A percentile compares a stretch with the other conserved stretches of the same genome.
Evolutionary conservation across 2,888 invertebrate species (phyloP).

Genomic region (Chromoteleia sp.): DNA sequence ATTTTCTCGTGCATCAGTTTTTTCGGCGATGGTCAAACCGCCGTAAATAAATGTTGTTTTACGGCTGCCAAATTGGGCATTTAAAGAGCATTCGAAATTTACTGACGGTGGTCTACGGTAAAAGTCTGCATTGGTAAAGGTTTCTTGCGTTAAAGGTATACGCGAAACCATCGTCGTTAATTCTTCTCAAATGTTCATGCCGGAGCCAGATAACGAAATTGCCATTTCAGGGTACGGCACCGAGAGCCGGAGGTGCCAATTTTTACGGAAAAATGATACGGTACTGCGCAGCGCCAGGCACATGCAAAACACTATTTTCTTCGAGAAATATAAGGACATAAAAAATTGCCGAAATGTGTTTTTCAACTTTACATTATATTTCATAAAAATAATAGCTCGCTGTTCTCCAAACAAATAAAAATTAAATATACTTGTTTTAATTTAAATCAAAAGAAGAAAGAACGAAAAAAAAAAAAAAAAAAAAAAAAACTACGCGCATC

Average conservation of each 20-base stretch:
- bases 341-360: slow-evolving; percentile 3
- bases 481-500: too few relatives aligned
- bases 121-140: slow-evolving; percentile 54
- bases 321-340: slow-evolving; percentile 3
- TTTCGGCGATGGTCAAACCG: slow-evolving; percentile 79
- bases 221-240: slow-evolving; percentile 71
- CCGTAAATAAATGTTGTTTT: slow-evolving; percentile 84
- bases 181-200: slow-evolving; percentile 70
- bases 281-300: slow-evolving; percentile 73
- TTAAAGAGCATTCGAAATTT: slow-evolving; percentile 81
- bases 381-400: not conserved
- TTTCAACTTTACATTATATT: not conserved
- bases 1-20: slow-evolving; percentile 79
- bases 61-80: slow-evolving; percentile 84
- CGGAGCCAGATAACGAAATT: slow-evolving; percentile 75
- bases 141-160: slow-evolving; percentile 50
- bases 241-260: slow-evolving; percentile 75
- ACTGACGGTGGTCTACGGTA: slow-evolving; percentile 72
- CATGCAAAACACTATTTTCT: slow-evolving; percentile 73
- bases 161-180: slow-evolving; percentile 62
- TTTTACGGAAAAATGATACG: slow-evolving; percentile 76
- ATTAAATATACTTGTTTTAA: too few relatives aligned
- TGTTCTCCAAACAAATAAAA: not conserved
- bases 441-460: slow-evolving; percentile 39
- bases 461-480: not conserved